Conservation (phyloP, 2,797 vertebrate genomes). For the Notamacropus eugenii region DNA sequence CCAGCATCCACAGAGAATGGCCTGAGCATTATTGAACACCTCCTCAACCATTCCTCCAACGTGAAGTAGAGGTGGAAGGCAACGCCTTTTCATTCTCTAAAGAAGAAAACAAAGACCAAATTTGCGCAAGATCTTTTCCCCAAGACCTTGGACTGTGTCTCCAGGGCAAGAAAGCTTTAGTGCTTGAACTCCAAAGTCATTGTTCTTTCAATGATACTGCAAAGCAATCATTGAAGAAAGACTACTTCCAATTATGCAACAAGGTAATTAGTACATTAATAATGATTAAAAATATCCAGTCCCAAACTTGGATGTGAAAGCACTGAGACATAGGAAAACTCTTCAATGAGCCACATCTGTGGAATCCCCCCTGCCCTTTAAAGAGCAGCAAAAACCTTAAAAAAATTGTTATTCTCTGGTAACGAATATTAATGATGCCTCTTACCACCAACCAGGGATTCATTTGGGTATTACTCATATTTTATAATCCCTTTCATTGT, state of each 20-base stretch:
- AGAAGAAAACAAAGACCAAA: background rate
- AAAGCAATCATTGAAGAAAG: background rate
- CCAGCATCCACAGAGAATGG: too few species aligned
- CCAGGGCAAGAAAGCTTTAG: background rate
- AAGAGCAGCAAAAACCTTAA: constrained; percentile 13
- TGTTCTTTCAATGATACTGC: background rate
- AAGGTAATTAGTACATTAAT: background rate
- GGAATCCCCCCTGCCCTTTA: background rate
- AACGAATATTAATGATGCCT: constrained; percentile 62
- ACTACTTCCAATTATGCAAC: background rate
- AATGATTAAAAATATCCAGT: background rate
- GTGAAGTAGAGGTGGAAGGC: background rate
- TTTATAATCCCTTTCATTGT: constrained; percentile 8
- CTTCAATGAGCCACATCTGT: background rate
- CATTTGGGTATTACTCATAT: constrained; percentile 45
- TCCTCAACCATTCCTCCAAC: background rate
- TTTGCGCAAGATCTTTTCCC: background rate
- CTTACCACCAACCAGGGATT: constrained; percentile 56
- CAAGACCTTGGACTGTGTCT: background rate
- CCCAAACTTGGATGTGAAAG: background rate
- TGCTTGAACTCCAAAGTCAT: background rate
- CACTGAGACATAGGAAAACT: background rate
- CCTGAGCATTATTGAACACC: background rate
- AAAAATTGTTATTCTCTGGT: constrained; percentile 49
- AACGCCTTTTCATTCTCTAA: background rate